Evolutionary conservation across 2,113 vertebrate species (phyloP).

Genomic region (Seriola quinqueradiata): DNA sequence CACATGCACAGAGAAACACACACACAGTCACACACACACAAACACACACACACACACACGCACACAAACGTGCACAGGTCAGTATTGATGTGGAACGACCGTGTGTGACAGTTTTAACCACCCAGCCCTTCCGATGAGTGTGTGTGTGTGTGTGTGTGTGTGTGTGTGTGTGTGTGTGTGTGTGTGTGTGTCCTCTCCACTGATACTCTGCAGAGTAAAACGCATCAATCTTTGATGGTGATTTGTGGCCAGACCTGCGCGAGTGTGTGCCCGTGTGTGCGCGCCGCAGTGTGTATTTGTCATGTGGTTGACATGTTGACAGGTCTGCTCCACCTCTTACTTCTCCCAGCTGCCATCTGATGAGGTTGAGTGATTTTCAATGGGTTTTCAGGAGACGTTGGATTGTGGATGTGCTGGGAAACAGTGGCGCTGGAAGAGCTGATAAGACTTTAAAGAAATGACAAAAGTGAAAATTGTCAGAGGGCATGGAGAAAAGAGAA

Average conservation of each 20-base stretch:
- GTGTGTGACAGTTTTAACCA: conserved; percentile 37
- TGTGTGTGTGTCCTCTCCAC: conserved; percentile 1
- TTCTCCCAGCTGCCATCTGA: conserved; percentile 79
- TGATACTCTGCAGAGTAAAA: conserved; percentile 23
- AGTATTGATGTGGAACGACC: conserved; percentile 62
- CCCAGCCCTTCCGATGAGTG: neutral
- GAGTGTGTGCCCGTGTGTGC: conserved; percentile 25
- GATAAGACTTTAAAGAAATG: conserved; percentile 54
- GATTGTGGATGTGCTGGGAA: conserved; percentile 68
- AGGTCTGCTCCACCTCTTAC: conserved; percentile 77
- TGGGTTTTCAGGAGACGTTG: conserved; percentile 63
- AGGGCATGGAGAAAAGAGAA: conserved; percentile 30
- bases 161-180: conserved; percentile 12
- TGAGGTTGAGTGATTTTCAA: conserved; percentile 82
- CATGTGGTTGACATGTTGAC: conserved; percentile 81
- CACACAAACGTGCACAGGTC: conserved; percentile 37
- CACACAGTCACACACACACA: conserved; percentile 11
- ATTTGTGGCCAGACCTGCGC: conserved; percentile 41
- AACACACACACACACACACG: conserved; percentile 11
- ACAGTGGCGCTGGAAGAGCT: conserved; percentile 27
- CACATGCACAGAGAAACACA: conserved; percentile 21
- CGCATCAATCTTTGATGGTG: conserved; percentile 38
- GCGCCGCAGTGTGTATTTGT: conserved; percentile 51
- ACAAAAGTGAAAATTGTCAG: conserved; percentile 39
- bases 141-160: conserved; percentile 9